A percentile compares a stretch with the other conserved stretches of the same genome.
phyloP scores from a whole-genome alignment of 2,797 vertebrate genomes.

The Falco peregrinus region DNA sequence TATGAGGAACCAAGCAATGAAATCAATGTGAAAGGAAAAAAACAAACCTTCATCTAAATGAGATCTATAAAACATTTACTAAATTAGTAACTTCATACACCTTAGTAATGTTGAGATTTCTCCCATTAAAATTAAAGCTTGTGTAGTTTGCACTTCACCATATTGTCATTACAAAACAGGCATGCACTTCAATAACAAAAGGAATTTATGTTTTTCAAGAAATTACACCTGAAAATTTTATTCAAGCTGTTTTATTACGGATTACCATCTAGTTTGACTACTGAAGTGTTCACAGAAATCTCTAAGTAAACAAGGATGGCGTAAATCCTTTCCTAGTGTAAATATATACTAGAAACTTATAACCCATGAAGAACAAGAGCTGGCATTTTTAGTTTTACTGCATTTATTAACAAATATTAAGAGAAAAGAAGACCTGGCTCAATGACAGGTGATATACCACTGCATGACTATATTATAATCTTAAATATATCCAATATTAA shows the following conservation, averaged over 20 bases:
- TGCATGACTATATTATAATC: not conserved
- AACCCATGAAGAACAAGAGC: not conserved
- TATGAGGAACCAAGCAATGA: not conserved
- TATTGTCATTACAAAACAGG: not conserved
- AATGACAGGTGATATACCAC: not conserved
- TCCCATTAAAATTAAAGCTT: not conserved
- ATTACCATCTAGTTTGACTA: not conserved
- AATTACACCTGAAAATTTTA: not conserved
- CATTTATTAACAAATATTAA: not conserved
- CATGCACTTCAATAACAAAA: not conserved
- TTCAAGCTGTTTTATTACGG: not conserved
- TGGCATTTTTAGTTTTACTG: not conserved
- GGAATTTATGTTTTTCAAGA: not conserved
- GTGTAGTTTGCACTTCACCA: not conserved
- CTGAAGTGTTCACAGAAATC: not conserved
- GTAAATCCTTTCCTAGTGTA: not conserved
- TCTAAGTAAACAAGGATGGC: not conserved
- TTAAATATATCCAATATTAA: not conserved
- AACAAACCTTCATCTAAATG: accelerated
- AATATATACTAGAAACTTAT: not conserved
- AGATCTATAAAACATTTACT: not conserved
- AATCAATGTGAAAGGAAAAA: not conserved
- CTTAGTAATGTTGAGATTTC: not conserved
- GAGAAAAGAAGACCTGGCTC: not conserved
- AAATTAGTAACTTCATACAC: not conserved